Base-by-base conservation (phyloP, 2,797 vertebrate species). In the Coreius guichenoti region DNA sequence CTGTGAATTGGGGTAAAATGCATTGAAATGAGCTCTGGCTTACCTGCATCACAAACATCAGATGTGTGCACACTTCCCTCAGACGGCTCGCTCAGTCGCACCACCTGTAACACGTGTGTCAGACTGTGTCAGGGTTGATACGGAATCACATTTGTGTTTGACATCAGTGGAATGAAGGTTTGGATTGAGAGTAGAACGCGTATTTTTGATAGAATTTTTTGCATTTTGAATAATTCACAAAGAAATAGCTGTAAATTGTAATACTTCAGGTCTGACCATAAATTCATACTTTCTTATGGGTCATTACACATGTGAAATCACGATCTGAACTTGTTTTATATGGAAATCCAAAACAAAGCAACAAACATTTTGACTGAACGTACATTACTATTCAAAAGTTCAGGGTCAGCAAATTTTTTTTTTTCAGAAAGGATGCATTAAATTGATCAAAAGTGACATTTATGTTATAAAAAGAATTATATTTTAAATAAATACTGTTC, bases 11-110 rank as follows among this genome's bases (percentile, higher is more conserved):
- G 12, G 16, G 26, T 68, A 29, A 77, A 70, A 79, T 23, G 1
- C 13, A 56, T 47, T 17, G 12, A 49, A 31, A 3, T 81, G 19
- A 75, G 36, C 6, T 80, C 16, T 26, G 68, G 31, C 87, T 87
- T 16, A 89, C 89, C 87, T 76, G 31, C 54, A 54, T 80, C 63
- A 83, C 26, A 81, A 36, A n/a, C 33, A n/a, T 83, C 77, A 69
- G 65, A 69, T 69, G 31, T 87, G 58, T 7, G 80, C 45, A 33
- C 47, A 68, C 13, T 69, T 14, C 58, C 82, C 33, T 87, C 75
- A 49, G 49, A 61, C 3, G 26, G n/a, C 47, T 81, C 80, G 68
- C 39, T 86, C 23, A 68, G 67, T 33, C 8, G 31, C 31, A 12
- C 5, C 23, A 69, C 49, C 89, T 89, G 76, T 75, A 86, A 85